Base-by-base conservation (phyloP, 2,113 vertebrate species). In the Himantopus leucocephalus region DNA sequence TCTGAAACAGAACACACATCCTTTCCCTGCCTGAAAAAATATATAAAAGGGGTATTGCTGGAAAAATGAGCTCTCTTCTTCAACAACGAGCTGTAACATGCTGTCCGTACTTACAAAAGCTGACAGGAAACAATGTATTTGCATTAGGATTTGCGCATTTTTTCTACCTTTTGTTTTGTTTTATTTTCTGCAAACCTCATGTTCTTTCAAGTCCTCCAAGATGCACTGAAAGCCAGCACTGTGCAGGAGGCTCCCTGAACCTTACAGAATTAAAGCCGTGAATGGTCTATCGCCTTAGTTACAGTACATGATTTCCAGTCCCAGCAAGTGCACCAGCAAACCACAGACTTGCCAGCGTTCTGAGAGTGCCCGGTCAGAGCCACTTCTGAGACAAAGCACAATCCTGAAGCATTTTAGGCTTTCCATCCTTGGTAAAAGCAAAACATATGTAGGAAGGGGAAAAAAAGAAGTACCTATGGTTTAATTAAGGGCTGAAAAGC, bases 361-460 rank as follows among this genome's bases (percentile, higher is more conserved):
- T 7, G 52, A 59, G 39, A 45, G 78, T 13, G 30, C 27, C 41
- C 55, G 19, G 9, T 18, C 2, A 0, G 39, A 86, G 83, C 32
- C 37, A 13, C 16, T 84, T 18, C 76, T 27, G 30, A 63, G 37
- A 37, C 59, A 86, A 79, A 75, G 56, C 55, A 59, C 32, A 67
- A 3, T 43, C 27, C 47, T 43, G 55, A 50, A 52, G 37, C 26
- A 50, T n/a, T 71, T 74, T 22, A 86, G 55, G 32, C 32, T 71
- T 64, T 43, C 43, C 37, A 35, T 14, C 47, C 47, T 39, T 35
- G 32, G 43, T 22, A 58, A 88, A 75, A 72, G 9, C 48, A 75
- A 85, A 81, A 74, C n/a, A 37, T 5, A 43, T 0, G 0, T 9
- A 71, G 32, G 14, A 80, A 50, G 9, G 23, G 30, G 12, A 72